phyloP scores from a whole-genome alignment of 2,888 invertebrate genomes.

The Bellardia bayeri region DNA sequence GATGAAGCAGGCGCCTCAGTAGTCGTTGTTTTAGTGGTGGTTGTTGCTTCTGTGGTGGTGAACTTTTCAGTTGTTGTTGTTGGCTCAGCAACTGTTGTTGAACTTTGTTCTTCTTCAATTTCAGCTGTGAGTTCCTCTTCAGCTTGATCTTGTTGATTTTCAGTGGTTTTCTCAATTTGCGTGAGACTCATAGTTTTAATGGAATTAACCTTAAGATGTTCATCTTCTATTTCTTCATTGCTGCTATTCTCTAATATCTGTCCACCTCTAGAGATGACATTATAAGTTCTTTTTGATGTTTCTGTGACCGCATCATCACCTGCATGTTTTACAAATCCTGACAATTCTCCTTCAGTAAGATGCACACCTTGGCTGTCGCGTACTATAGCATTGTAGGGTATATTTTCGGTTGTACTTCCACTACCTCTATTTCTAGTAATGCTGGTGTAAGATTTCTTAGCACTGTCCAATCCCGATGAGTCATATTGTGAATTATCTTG shows the following conservation, averaged over 20 bases:
- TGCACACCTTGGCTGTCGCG: conserved; percentile 74
- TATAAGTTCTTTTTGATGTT: conserved; percentile 51
- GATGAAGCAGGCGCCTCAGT: not conserved
- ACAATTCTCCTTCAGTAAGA: conserved; percentile 75
- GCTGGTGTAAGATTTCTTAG: conserved; percentile 56
- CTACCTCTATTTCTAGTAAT: conserved; percentile 37
- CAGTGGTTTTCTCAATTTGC: not conserved
- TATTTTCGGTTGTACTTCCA: conserved; percentile 56
- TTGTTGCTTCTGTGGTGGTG: not conserved
- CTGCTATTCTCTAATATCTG: conserved; percentile 25
- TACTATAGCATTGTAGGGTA: conserved; percentile 77
- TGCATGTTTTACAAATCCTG: conserved; percentile 74
- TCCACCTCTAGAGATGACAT: conserved; percentile 75
- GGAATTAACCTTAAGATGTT: not conserved
- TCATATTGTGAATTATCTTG: not conserved
- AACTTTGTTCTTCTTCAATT: not conserved
- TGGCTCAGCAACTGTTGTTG: not conserved
- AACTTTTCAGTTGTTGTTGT: conserved; percentile 1
- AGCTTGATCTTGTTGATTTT: not conserved
- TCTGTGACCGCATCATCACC: not conserved
- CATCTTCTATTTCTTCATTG: not conserved
- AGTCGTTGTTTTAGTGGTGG: not conserved
- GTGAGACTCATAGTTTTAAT: not conserved
- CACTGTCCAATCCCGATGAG: not conserved
- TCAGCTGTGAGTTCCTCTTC: not conserved